phyloP scores from a whole-genome alignment of 2,797 vertebrate genomes.

The Rhinella marina region DNA sequence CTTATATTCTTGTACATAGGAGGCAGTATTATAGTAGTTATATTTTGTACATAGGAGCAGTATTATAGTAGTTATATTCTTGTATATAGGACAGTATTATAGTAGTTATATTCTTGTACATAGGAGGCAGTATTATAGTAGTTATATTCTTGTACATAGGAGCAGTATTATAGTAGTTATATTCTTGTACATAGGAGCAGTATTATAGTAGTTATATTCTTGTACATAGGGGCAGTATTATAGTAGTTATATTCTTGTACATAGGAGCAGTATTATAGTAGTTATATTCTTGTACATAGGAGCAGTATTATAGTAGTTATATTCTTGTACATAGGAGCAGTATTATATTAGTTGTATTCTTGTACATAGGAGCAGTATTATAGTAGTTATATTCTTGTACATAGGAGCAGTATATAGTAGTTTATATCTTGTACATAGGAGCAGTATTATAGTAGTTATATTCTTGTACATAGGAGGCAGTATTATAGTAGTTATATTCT shows the following conservation, averaged over 20 bases:
- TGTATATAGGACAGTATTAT: background rate
- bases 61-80: constrained; percentile 19
- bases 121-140: constrained; percentile 1
- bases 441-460: constrained; percentile 18
- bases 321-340: background rate
- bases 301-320: constrained; percentile 16
- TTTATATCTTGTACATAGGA: constrained; percentile 13
- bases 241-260: constrained; percentile 4
- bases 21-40: constrained; percentile 10
- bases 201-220: constrained; percentile 15
- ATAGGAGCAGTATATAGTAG: constrained; percentile 3
- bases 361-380: constrained; percentile 7
- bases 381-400: constrained; percentile 6
- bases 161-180: constrained; percentile 6
- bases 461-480: constrained; percentile 2
- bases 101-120: constrained; percentile 11
- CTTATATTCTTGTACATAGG: constrained; percentile 6
- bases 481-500: constrained; percentile 15
- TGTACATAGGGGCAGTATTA: constrained; percentile 4
- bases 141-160: constrained; percentile 17
- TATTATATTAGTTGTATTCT: constrained; percentile 13
- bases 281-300: constrained; percentile 21
- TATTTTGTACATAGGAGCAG: constrained; percentile 4
- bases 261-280: constrained; percentile 15
- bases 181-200: constrained; percentile 9